Evolutionary conservation across 64 coral and sea anemone genomes (phyloP).

Genomic region (Stichodactyla helianthus): DNA sequence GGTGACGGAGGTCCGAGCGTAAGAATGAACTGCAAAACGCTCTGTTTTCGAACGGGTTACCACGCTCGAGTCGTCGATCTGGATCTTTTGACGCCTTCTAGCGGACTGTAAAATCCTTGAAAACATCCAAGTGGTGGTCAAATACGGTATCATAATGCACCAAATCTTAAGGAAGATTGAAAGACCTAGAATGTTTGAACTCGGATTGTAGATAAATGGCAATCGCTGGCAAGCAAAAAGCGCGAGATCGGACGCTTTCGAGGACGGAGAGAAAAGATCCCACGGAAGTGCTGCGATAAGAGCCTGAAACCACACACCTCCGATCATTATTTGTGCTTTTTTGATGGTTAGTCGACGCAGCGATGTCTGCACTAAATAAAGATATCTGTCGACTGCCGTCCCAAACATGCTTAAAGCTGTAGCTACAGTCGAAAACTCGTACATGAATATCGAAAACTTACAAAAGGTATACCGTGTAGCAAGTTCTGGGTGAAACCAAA

Average conservation of each 20-base stretch:
- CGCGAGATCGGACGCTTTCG: background rate
- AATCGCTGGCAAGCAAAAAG: background rate
- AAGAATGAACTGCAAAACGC: constrained; percentile 35
- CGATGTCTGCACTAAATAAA: constrained; percentile 41
- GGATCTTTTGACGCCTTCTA: constrained; percentile 43
- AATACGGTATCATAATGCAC: constrained; percentile 39
- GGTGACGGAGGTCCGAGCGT: constrained; percentile 35
- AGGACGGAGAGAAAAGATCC: background rate
- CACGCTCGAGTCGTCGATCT: constrained; percentile 25
- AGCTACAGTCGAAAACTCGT: constrained; percentile 53
- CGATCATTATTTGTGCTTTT: constrained; percentile 25
- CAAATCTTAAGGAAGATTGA: constrained; percentile 35
- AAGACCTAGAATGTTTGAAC: constrained; percentile 12
- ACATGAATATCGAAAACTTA: constrained; percentile 29
- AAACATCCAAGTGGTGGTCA: constrained; percentile 41
- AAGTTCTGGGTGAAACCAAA: constrained; percentile 18
- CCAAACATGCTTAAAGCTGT: constrained; percentile 56
- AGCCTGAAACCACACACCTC: constrained; percentile 55
- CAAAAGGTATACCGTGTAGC: constrained; percentile 18
- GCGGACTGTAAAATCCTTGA: constrained; percentile 41
- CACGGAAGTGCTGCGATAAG: constrained; percentile 41
- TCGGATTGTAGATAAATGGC: constrained; percentile 36
- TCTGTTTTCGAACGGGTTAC: constrained; percentile 26
- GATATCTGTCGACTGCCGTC: constrained; percentile 60
- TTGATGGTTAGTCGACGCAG: constrained; percentile 33